Percentiles rank a stretch among this genome's conserved stretches.
Evolutionary conservation across 2,888 invertebrate species (phyloP).

Genomic region (Diogma glabrata): DNA sequence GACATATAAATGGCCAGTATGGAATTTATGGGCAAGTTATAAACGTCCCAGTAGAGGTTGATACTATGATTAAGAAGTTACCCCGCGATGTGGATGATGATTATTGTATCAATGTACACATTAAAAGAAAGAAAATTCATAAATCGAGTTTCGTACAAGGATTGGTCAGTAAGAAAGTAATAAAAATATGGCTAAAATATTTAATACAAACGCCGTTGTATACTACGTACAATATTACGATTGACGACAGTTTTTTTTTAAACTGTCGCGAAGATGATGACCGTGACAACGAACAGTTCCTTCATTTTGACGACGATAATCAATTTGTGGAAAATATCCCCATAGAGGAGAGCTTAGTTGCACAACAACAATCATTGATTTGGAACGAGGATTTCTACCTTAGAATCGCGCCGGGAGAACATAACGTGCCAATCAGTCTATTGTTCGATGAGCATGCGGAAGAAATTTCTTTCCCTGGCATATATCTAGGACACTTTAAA

Average conservation of each 20-base stretch:
- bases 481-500: conserved; percentile 30
- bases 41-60: too few species aligned
- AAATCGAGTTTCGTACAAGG: neutral
- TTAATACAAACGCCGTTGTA: neutral
- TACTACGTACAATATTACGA: neutral
- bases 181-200: conserved; percentile 1
- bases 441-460: conserved; percentile 32
- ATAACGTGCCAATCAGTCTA: conserved; percentile 24
- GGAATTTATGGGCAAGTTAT: too few species aligned
- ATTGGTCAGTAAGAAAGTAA: neutral
- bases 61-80: too few species aligned
- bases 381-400: too few species aligned
- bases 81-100: too few species aligned
- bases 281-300: too few species aligned
- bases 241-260: neutral
- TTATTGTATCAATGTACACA: too few species aligned
- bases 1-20: too few species aligned
- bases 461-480: conserved; percentile 33
- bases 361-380: too few species aligned
- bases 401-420: conserved; percentile 25
- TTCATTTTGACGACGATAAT: too few species aligned
- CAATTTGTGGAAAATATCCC: too few species aligned
- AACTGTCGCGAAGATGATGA: neutral
- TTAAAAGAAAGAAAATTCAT: neutral
- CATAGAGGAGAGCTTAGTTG: too few species aligned